Conservation (phyloP, 2,888 invertebrate genomes). For the Andricus curvator region DNA sequence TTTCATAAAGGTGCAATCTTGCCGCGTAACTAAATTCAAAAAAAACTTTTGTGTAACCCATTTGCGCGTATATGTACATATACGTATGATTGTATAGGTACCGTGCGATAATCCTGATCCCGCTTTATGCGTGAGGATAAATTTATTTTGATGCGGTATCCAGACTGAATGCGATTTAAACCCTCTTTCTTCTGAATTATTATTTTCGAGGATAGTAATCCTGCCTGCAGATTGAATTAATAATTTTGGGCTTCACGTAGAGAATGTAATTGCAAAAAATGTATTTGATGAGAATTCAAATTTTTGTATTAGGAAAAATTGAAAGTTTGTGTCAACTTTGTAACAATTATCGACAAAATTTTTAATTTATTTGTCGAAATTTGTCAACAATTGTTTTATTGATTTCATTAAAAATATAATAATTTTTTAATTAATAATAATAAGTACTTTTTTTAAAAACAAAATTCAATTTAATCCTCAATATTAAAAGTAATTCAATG, state of each 20-base stretch:
- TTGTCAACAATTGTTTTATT: no score
- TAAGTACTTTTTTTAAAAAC: no score
- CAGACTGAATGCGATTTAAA: conserved; percentile 10
- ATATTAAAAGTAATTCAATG: no score
- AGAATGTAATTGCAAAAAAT: not conserved
- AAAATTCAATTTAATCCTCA: no score
- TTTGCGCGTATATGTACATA: not conserved
- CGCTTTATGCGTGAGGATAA: not conserved
- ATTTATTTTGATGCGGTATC: conserved; percentile 3
- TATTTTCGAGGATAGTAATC: conserved; percentile 7
- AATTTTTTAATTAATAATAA: no score
- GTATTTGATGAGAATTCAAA: not conserved
- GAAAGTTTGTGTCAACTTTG: not conserved
- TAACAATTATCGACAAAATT: not conserved
- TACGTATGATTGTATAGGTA: not conserved
- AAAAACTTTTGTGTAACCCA: no score
- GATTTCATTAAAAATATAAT: no score
- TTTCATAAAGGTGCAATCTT: no score
- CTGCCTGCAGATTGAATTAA: not conserved
- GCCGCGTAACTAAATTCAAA: no score
- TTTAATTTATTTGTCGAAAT: no score
- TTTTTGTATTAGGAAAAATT: not conserved
- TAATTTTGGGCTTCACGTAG: not conserved
- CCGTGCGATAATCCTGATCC: not conserved
- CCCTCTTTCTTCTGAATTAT: not conserved